Percentiles rank a stretch among this genome's conserved stretches.
Conservation (phyloP, 2,797 vertebrate species). For the Aythya fuligula region DNA sequence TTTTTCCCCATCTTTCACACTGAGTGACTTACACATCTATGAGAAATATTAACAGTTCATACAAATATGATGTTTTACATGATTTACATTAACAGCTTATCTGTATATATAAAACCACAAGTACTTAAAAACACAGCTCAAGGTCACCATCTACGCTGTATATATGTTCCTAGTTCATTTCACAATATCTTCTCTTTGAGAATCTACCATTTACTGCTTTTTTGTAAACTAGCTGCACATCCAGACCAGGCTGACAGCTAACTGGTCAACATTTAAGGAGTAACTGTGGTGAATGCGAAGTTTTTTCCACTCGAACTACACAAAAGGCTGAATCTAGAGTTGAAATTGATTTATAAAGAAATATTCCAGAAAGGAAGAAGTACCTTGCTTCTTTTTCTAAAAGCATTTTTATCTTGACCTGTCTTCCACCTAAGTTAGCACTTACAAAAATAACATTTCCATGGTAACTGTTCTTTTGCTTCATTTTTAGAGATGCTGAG, state of each 20-base stretch:
- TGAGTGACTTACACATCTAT: neutral
- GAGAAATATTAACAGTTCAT: neutral
- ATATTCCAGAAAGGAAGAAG: neutral
- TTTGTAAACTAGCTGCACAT: neutral
- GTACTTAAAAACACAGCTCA: constrained; percentile 6
- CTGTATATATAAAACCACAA: neutral
- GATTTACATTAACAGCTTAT: neutral
- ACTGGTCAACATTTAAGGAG: neutral
- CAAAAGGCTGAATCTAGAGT: neutral
- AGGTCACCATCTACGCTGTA: neutral
- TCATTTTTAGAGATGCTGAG: constrained; percentile 51
- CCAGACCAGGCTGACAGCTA: neutral
- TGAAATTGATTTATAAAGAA: neutral
- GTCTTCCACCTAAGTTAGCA: constrained; percentile 53
- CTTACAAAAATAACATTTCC: constrained; percentile 61
- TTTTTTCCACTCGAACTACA: neutral
- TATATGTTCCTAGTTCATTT: neutral
- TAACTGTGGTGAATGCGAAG: neutral
- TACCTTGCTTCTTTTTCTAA: neutral
- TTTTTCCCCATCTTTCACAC: neutral
- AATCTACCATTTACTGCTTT: neutral
- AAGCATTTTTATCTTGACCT: constrained; percentile 52
- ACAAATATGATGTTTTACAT: neutral
- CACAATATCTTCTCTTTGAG: neutral
- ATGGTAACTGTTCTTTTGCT: constrained; percentile 63